A percentile compares a stretch with the other conserved stretches of the same genome.
Conservation (phyloP, 1,140 invertebrate species). For the Oryctes rhinoceros region DNA sequence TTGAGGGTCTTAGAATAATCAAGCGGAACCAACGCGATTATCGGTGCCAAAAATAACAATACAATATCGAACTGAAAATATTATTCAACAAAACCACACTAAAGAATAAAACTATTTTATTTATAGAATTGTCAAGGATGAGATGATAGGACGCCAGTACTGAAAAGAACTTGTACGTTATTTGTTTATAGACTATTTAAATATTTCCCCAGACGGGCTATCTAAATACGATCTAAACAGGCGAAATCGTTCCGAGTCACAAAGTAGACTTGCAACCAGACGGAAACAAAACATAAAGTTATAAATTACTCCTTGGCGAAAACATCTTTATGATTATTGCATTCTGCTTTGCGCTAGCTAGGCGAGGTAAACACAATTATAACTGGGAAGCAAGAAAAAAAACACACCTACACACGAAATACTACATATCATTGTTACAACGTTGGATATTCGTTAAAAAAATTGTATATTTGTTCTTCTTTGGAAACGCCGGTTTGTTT, state of each 20-base stretch:
- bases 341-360: too few relatives aligned
- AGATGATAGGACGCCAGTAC: background rate
- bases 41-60: background rate
- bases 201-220: background rate
- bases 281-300: background rate
- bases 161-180: background rate
- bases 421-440: too few relatives aligned
- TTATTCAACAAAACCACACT: background rate
- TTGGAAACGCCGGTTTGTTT: too few relatives aligned
- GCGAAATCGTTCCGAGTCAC: background rate
- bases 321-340: slow-evolving; percentile 4
- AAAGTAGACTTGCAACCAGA: background rate
- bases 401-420: too few relatives aligned
- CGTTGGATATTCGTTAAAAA: too few relatives aligned
- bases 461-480: too few relatives aligned
- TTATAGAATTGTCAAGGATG: background rate
- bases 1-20: too few relatives aligned
- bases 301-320: background rate
- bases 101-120: background rate
- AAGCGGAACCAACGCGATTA: too few relatives aligned
- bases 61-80: background rate
- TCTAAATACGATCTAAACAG: background rate
- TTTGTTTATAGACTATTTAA: background rate
- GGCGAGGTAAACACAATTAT: too few relatives aligned
- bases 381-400: too few relatives aligned